Conservation (phyloP, 92 coral and sea anemone species). For the Siderastrea radians region DNA sequence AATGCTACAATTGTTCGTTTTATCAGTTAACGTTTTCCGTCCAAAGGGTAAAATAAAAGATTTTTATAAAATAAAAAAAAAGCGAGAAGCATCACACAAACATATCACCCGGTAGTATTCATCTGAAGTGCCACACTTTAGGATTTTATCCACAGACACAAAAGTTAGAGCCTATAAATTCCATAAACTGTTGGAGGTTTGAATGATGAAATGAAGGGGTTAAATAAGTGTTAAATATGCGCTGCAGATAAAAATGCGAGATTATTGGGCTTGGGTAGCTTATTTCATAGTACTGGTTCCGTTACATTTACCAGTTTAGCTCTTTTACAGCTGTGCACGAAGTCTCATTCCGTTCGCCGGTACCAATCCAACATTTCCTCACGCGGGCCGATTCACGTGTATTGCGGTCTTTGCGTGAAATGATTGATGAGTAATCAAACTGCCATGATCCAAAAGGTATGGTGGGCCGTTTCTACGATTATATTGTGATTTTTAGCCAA, state of each 20-base stretch:
- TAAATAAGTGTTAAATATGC: background rate
- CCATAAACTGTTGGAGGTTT: background rate
- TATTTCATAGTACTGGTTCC: too few species aligned
- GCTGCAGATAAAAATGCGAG: background rate
- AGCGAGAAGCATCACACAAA: background rate
- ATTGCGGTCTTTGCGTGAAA: background rate
- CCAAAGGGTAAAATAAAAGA: background rate
- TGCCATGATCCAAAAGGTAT: conserved; percentile 4
- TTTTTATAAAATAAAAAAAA: background rate
- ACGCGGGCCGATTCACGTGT: background rate
- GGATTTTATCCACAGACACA: background rate
- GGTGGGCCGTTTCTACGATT: conserved; percentile 1
- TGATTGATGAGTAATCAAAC: conserved; percentile 27
- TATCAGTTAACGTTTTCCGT: background rate
- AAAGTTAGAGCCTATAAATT: background rate
- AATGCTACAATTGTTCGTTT: conserved; percentile 7
- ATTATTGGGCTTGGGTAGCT: background rate
- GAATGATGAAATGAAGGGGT: background rate
- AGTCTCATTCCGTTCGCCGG: conserved; percentile 4
- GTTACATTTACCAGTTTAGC: too few species aligned
- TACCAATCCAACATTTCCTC: conserved; percentile 29
- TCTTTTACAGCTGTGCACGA: too few species aligned
- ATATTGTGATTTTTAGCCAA: conserved; percentile 1
- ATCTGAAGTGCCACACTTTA: background rate
- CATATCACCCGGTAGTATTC: background rate